These are phyloP conservation scores for Notocelia uddmanniana DNA, from an alignment of 2,888 invertebrate genomes.

Conservation along the genomic window DNA sequence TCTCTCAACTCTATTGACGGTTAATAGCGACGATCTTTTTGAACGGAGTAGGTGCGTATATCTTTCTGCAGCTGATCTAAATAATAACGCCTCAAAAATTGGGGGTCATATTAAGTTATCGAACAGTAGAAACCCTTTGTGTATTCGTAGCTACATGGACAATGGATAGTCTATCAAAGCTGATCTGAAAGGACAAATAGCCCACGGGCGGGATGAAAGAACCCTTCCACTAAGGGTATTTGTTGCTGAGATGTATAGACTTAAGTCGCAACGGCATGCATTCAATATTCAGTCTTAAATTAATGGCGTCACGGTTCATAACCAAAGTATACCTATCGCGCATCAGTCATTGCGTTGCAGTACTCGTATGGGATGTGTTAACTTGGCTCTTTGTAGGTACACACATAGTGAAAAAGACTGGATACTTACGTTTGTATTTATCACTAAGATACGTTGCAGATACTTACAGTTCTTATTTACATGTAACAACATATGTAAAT, in stretches of 20 bases:
- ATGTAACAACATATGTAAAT: not conserved
- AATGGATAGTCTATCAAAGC: constrained; percentile 45
- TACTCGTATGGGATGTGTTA: constrained; percentile 6
- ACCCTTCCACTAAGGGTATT: constrained; percentile 41
- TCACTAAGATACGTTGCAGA: not conserved
- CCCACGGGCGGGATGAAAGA: constrained; percentile 37
- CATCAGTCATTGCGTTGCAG: not conserved
- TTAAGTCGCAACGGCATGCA: not conserved
- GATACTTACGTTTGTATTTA: constrained; percentile 21
- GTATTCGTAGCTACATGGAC: constrained; percentile 26
- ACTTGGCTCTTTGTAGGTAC: constrained; percentile 29
- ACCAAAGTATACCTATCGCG: too few species aligned
- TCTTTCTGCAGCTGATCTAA: too few species aligned
- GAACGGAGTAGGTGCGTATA: too few species aligned
- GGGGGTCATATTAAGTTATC: constrained; percentile 32
- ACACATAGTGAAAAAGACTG: constrained; percentile 7
- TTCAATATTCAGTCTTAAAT: not conserved
- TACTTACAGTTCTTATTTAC: not conserved
- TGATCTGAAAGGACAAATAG: constrained; percentile 45
- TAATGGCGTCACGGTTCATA: not conserved
- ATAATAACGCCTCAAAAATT: constrained; percentile 14
- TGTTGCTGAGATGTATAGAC: too few species aligned
- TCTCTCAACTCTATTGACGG: too few species aligned
- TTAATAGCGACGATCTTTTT: too few species aligned
- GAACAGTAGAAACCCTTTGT: constrained; percentile 31